Base-by-base conservation (phyloP, 92 coral and sea anemone genomes). In the Montipora capitata region DNA sequence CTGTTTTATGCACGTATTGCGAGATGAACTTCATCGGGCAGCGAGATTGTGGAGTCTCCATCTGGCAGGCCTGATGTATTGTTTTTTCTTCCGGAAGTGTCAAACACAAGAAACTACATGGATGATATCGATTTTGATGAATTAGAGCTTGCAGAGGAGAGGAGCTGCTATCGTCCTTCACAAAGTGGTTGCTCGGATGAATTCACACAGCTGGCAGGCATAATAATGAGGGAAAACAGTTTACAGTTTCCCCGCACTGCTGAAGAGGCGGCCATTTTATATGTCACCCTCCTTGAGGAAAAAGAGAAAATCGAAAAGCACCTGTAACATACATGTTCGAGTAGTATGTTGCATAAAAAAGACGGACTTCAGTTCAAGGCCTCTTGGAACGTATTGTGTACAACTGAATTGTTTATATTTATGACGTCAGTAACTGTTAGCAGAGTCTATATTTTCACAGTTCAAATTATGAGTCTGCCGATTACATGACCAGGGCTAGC, bases 31-130 rank as follows among this genome's bases (percentile, higher is more conserved):
- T 17, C 56, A 89, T n/a, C 70, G 78, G 58, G 82, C 73, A 41
- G 88, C 88, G 6, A 76, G 76, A 54, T 73, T 63, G 43, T 89
- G 88, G 88, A 82, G 40, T 88, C 92, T 54, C 92, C 88, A 40
- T 18, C 77, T 58, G 86, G 80, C 77, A 44, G 86, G 4, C 91
- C 91, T 17, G 65, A 59, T 43, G 73, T 70, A 14, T 69, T 77
- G 62, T 87, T 68, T 43, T 74, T 77, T 69, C 42, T 77, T 16
- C 90, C 90, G 54, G 64, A 85, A 77, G 39, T 76, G 38, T 61
- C 71, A 16, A 44, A 15, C 35, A 58, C 69, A 20, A 77, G 51
- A 13, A 81, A 85, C 52, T 74, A 42, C 45, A 41, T 45, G 13
- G 20, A 48, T 7, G 83, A 41, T 12, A 76, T 86, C 38, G 65